Evolutionary conservation across 2,113 vertebrate species (phyloP).

Genomic region (cattle (Bos taurus)): DNA sequence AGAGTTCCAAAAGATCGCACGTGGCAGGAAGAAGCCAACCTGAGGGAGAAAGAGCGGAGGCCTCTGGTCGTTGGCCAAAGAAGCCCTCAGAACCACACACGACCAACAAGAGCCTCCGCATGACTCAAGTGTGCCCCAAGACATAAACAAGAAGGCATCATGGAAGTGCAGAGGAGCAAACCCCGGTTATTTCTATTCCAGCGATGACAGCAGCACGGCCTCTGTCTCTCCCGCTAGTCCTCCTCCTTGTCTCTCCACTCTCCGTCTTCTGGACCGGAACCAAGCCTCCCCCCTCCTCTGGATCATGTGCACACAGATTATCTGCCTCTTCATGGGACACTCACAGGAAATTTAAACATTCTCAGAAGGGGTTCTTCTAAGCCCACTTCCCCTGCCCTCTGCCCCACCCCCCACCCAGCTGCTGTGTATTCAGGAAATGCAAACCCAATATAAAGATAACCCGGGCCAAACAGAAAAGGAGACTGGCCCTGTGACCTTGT

Average conservation of each 20-base stretch:
- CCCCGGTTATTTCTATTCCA: neutral
- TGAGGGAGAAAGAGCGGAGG: neutral
- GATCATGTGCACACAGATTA: neutral
- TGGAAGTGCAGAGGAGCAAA: neutral
- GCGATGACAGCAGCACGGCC: neutral
- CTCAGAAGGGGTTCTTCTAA: conserved; percentile 42
- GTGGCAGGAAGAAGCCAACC: neutral
- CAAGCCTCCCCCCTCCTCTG: neutral
- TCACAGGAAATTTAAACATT: conserved; percentile 61
- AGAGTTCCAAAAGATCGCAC: neutral
- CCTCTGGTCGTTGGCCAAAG: neutral
- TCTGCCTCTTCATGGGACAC: conserved; percentile 26
- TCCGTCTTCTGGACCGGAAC: neutral
- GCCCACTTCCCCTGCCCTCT: conserved; percentile 54
- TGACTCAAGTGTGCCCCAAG: neutral
- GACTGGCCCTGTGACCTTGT: conserved; percentile 32
- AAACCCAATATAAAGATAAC: conserved; percentile 62
- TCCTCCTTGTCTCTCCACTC: neutral
- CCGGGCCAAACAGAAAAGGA: conserved; percentile 16
- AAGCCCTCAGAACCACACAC: neutral
- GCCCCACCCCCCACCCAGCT: neutral
- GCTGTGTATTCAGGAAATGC: conserved; percentile 62
- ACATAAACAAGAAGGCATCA: neutral
- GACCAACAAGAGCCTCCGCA: fast-evolving
- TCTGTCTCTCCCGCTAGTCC: neutral